Base-by-base conservation (phyloP, 2,113 vertebrate genomes). In the Cyanoderma ruficeps region DNA sequence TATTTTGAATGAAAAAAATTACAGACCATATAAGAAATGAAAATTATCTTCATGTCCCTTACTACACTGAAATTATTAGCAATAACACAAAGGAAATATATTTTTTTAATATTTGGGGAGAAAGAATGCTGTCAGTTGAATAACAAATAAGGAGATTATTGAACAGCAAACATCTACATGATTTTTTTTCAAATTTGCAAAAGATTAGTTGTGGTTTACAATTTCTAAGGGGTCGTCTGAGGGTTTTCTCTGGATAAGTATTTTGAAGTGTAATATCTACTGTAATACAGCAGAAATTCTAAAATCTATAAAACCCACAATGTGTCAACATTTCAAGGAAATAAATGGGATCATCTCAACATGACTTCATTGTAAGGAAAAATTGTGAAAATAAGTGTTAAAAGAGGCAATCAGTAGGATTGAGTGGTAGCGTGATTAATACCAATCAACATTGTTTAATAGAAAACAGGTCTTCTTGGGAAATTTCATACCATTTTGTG, bases 391-490 rank as follows among this genome's bases (percentile, higher is more conserved):
- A 93, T 83, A 91, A 91, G 27, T 71, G 28, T 80, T 86, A 90
- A 83, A 95, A 91, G 90, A 96, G 91, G 96, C 85, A 97, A 96
- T 95, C 96, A 96, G 93, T 41, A 7, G 35, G 85, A 92, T 83
- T 83, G 95, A 96, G 92, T 83, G 60, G 89, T 80, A 88, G 79
- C 71, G 3, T 96, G 94, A 97, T 96, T 96, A 97, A 94, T 92
- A 93, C 90, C 92, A 96, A 97, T 96, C 95, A 96, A 88, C 92
- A 88, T 24, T 91, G 84, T 93, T 96, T 97, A 96, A 96, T 49
- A 93, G 87, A 92, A 96, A 96, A 92, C 75, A 92, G 59, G 87
- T 77, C 90, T 94, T 88, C 90, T 91, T 65, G 67, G 72, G 60
- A 80, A 90, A 93, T 76, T 77, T 91, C 68, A 9, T 64, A 52